These are phyloP conservation scores for Tympanuchus pallidicinctus DNA, from an alignment of 2,113 vertebrate species.

Conservation along the genomic window DNA sequence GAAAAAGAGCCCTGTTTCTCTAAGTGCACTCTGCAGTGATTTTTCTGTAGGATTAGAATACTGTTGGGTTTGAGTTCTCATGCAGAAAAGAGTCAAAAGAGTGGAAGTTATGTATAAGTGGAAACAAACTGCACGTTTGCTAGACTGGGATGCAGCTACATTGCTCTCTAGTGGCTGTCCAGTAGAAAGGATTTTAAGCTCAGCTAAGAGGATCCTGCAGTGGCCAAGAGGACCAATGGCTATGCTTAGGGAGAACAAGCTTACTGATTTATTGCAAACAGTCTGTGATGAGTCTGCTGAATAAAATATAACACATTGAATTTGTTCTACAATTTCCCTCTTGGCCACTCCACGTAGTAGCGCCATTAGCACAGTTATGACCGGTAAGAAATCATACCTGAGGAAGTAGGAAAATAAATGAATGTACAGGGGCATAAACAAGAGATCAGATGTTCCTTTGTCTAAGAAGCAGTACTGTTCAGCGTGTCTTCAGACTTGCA, in stretches of 20 bases:
- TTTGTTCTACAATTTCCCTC: not conserved
- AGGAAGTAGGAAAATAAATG: not conserved
- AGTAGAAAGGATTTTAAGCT: not conserved
- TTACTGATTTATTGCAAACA: not conserved
- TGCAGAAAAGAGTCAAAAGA: not conserved
- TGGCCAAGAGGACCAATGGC: not conserved
- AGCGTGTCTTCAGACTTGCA: not conserved
- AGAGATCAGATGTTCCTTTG: not conserved
- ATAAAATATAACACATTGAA: not conserved
- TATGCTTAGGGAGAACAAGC: not conserved
- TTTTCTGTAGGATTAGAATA: not conserved
- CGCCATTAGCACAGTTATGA: not conserved
- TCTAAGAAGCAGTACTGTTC: not conserved
- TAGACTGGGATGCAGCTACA: not conserved
- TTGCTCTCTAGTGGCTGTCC: conserved; percentile 66
- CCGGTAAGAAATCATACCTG: not conserved
- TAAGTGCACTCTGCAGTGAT: not conserved
- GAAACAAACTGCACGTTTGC: not conserved
- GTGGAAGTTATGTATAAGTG: not conserved
- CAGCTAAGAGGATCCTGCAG: not conserved
- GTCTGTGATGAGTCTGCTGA: not conserved
- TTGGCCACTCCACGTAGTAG: not conserved
- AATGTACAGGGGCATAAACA: fast-evolving
- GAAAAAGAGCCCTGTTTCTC: not conserved
- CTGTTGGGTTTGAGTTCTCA: not conserved